phyloP scores from a whole-genome alignment of 2,888 invertebrate genomes.

The Tiphia femorata region DNA sequence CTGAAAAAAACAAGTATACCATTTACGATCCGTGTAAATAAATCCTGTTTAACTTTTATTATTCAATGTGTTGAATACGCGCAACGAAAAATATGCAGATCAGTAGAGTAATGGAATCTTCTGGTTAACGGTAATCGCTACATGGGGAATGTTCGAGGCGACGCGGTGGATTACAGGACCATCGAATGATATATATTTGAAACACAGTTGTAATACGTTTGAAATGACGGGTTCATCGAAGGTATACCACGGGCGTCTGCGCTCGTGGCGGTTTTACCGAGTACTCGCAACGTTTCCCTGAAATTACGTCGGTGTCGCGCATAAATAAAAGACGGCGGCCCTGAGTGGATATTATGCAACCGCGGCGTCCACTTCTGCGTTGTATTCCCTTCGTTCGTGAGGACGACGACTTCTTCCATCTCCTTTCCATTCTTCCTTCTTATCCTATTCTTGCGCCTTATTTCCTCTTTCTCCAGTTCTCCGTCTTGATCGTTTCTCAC shows the following conservation, averaged over 20 bases:
- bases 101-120: no score
- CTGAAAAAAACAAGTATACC: no score
- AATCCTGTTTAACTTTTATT: no score
- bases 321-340: conserved; percentile 35
- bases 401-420: neutral
- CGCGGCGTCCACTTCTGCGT: conserved; percentile 21
- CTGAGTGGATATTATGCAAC: conserved; percentile 35
- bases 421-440: no score
- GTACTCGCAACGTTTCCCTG: conserved; percentile 31
- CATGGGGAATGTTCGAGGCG: no score
- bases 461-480: no score
- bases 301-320: conserved; percentile 29
- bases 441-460: no score
- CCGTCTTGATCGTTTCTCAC: no score
- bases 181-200: neutral
- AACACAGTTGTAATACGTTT: neutral
- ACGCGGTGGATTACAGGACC: neutral
- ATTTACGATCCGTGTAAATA: no score
- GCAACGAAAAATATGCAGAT: no score
- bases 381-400: conserved; percentile 11
- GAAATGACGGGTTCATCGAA: neutral
- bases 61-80: no score
- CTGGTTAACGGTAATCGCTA: no score
- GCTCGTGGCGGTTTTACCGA: conserved; percentile 14
- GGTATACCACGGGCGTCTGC: neutral